Evolutionary conservation across 2,113 vertebrate genomes (phyloP).

Genomic region (Tauraco erythrolophus): DNA sequence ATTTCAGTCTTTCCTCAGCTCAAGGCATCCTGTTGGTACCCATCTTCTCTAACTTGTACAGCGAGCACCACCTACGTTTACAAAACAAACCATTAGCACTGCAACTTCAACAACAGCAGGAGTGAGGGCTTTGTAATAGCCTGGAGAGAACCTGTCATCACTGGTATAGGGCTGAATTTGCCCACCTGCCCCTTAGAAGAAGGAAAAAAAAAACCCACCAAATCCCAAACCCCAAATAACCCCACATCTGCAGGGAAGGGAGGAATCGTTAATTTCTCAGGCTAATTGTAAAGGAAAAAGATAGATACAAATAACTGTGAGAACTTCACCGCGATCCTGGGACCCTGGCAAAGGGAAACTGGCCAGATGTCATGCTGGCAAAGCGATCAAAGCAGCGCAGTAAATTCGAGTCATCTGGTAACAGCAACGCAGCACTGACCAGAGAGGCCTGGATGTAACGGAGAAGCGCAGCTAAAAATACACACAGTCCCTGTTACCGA

Average conservation of each 20-base stretch:
- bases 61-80: not conserved
- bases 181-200: not conserved
- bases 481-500: not conserved
- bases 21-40: not conserved
- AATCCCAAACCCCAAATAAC: not conserved
- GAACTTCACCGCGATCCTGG: not conserved
- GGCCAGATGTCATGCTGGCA: constrained; percentile 6
- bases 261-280: not conserved
- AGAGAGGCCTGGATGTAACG: not conserved
- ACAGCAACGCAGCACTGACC: not conserved
- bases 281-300: not conserved
- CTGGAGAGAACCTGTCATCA: not conserved
- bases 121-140: not conserved
- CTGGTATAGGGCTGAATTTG: not conserved
- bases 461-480: constrained; percentile 3
- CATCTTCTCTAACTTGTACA: not conserved
- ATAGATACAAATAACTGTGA: constrained; percentile 1
- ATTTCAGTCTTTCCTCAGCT: not conserved
- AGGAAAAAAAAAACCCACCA: not conserved
- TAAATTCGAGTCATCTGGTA: not conserved
- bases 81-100: not conserved
- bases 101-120: not conserved
- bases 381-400: not conserved
- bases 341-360: not conserved
- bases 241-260: not conserved